Percentiles rank a stretch among this genome's conserved stretches.
Evolutionary conservation across 2,113 vertebrate species (phyloP).

Genomic region (Poecile atricapillus): DNA sequence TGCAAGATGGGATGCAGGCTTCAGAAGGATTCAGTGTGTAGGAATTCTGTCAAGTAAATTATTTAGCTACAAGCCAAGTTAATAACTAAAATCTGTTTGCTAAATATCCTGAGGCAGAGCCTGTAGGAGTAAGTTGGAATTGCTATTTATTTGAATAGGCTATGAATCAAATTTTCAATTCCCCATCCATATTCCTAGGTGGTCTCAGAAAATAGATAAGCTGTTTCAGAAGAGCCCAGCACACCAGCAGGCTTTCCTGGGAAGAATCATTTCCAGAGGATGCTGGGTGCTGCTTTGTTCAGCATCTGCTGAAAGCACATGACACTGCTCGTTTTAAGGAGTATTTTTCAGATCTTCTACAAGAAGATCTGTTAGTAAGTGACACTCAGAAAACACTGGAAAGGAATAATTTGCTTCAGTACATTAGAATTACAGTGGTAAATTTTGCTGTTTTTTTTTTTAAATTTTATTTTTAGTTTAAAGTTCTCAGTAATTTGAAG

Average conservation of each 20-base stretch:
- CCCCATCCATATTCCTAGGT: neutral
- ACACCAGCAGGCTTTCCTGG: neutral
- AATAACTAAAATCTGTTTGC: neutral
- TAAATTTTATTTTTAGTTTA: neutral
- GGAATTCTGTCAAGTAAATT: neutral
- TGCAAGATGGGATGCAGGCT: neutral
- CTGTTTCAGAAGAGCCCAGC: neutral
- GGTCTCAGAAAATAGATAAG: neutral
- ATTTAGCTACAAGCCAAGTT: neutral
- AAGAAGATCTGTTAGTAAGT: neutral
- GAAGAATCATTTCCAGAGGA: neutral
- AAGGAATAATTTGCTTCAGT: neutral
- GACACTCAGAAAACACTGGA: neutral
- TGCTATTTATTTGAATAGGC: slow-evolving; percentile 8
- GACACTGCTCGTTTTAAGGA: neutral
- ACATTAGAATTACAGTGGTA: neutral
- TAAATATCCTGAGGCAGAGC: neutral
- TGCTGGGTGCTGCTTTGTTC: neutral
- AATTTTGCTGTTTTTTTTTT: neutral
- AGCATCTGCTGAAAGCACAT: neutral
- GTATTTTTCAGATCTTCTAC: neutral
- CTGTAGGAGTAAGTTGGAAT: neutral
- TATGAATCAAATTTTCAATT: neutral
- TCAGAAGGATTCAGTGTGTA: neutral
- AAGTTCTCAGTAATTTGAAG: neutral